Evolutionary conservation across 2,797 vertebrate species (phyloP), one percentile per base, ranked within the genome.

Genomic region (Acipenser transmontanus): DNA sequence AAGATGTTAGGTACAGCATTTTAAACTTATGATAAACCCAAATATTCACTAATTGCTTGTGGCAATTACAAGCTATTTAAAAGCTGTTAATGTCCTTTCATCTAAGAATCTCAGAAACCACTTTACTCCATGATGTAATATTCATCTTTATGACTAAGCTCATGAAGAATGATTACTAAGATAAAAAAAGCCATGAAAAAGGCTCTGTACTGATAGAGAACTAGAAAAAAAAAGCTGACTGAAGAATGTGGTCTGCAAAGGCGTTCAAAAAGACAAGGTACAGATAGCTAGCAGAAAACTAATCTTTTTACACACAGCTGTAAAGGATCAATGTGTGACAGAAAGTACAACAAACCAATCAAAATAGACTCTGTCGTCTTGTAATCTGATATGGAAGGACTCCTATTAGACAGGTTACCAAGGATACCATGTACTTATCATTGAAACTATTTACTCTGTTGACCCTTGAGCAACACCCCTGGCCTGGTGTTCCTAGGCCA

Each of bases 281-380:
- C 59, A 66, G 51, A 61, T 70, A 75, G 47, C 76, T 73, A 73
- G 72, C n/a, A 62, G n/a, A 61, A 48, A 34, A 34, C 34, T 34
- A 34, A 34, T 34, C 34, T 34, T 34, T 34, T 34, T 34, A 34
- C 34, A 49, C 70, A 65, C 82, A 89, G 79, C 85, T 90, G 83
- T 78, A 74, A 78, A 75, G 17, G 69, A 83, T 76, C 80, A 80
- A 49, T 73, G 63, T 75, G 69, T 72, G 79, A 78, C 70, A 34
- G 4, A 34, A 34, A 34, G 34, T 34, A 63, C 73, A 71, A 63
- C 69, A 59, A 52, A 72, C 65, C 71, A 81, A 77, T 80, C 73
- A 67, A 72, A 72, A 71, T 78, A 82, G 74, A 76, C 80, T 68
- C 34, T 34, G 34, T 1, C 64, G 71, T 71, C n/a, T 60, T 64